A percentile compares a stretch with the other conserved stretches of the same genome.
Conservation (phyloP, 2,113 vertebrate genomes). For the Gracilinanus agilis region DNA sequence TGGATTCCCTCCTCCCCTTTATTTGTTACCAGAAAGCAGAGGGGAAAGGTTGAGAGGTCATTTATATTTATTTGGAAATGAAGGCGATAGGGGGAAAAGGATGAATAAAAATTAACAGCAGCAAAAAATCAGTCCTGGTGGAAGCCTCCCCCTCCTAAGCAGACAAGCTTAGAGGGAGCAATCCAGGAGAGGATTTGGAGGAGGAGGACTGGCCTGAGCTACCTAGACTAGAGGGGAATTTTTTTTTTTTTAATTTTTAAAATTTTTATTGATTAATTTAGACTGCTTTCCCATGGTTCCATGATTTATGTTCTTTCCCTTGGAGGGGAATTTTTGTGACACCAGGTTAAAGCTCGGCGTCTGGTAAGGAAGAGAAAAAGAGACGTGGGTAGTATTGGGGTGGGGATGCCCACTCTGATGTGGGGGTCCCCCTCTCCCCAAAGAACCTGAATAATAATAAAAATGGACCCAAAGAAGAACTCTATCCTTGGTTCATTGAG, state of each 20-base stretch:
- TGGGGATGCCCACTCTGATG: not conserved
- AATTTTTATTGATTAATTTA: too few relatives aligned
- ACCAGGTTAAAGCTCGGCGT: not conserved
- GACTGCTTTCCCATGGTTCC: too few relatives aligned
- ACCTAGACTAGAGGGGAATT: not conserved
- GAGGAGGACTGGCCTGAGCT: not conserved
- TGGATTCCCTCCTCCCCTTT: too few relatives aligned
- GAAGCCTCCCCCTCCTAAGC: not conserved
- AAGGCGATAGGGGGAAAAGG: not conserved
- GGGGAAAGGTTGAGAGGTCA: not conserved
- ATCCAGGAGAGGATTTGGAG: not conserved
- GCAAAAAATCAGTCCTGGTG: not conserved
- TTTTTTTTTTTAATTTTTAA: too few relatives aligned
- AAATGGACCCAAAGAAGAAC: not conserved
- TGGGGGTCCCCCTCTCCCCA: not conserved
- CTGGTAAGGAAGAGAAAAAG: not conserved
- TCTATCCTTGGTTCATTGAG: not conserved
- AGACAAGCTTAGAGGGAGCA: not conserved
- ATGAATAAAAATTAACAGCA: not conserved
- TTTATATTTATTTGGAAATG: not conserved
- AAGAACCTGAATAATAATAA: not conserved
- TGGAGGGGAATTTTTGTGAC: not conserved
- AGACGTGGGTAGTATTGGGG: not conserved
- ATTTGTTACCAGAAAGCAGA: not conserved
- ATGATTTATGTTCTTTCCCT: too few relatives aligned